These are phyloP conservation scores for Tarsius wallacei DNA, from an alignment of 2,797 vertebrate species.

Conservation along the genomic window DNA sequence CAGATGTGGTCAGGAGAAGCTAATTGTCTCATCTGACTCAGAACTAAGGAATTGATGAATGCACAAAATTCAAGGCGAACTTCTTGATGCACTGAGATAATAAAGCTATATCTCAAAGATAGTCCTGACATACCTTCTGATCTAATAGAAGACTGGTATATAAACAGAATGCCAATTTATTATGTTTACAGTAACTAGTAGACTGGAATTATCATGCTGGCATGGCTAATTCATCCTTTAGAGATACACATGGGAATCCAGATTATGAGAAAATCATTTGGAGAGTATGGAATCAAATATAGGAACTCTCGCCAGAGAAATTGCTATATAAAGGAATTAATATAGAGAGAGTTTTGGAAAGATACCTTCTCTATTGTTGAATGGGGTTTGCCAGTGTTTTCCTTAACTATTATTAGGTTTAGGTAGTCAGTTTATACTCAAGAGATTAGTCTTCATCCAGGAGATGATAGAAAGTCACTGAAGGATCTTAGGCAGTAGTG, in stretches of 20 bases:
- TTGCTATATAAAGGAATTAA: constrained; percentile 21
- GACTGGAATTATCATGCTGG: constrained; percentile 19
- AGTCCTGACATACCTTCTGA: not conserved
- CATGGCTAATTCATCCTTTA: constrained; percentile 57
- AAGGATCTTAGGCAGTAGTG: constrained; percentile 1
- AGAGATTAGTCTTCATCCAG: constrained; percentile 59
- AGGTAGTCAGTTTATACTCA: constrained; percentile 48
- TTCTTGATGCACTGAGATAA: constrained; percentile 5
- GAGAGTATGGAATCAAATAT: constrained; percentile 43
- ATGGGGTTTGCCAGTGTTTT: constrained; percentile 44
- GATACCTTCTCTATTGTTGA: constrained; percentile 22
- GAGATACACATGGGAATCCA: constrained; percentile 9
- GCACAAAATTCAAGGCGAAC: constrained; percentile 43
- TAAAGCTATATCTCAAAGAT: not conserved
- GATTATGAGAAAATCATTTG: constrained; percentile 54
- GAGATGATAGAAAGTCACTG: not conserved
- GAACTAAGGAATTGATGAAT: not conserved
- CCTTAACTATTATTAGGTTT: constrained; percentile 67
- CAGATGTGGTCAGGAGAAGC: not conserved
- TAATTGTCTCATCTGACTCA: constrained; percentile 25
- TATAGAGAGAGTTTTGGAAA: constrained; percentile 47
- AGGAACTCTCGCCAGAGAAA: constrained; percentile 26
- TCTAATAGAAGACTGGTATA: not conserved
- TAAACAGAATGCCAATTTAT: not conserved
- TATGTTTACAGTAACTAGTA: constrained; percentile 51